phyloP scores from a whole-genome alignment of 1,140 invertebrate genomes.

The Pseudobourletiella spinata region DNA sequence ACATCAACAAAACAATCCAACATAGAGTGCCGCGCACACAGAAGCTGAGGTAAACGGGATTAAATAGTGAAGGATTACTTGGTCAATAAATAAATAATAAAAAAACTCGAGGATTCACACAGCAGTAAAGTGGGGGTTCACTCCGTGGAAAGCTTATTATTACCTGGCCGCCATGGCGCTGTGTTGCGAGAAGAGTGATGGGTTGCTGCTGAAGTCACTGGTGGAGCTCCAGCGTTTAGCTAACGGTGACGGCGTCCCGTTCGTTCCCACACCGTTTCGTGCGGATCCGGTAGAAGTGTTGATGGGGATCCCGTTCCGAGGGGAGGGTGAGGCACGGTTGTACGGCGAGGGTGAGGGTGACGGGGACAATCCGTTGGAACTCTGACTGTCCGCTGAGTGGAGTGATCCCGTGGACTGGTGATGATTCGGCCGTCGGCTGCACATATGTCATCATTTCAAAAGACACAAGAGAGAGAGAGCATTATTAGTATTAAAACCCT shows the following conservation, averaged over 20 bases:
- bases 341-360: conserved; percentile 65
- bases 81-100: no score
- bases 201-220: conserved; percentile 56
- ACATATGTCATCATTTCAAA: no score
- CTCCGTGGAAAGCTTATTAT: no score
- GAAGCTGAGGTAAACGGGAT: no score
- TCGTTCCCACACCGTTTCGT: conserved; percentile 39
- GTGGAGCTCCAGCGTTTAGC: conserved; percentile 76
- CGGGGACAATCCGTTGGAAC: conserved; percentile 69
- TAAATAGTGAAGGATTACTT: no score
- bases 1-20: no score
- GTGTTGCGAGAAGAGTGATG: conserved; percentile 35
- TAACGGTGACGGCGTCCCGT: conserved; percentile 39
- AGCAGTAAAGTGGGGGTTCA: no score
- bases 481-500: no score
- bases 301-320: conserved; percentile 40
- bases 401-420: conserved; percentile 76
- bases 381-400: conserved; percentile 69
- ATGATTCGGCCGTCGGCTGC: conserved; percentile 63
- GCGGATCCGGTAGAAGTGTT: conserved; percentile 37
- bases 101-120: no score
- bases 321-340: conserved; percentile 36
- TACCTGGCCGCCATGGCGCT: conserved; percentile 48
- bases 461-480: no score
- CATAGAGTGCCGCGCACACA: no score